Conservation (phyloP, 30 jellyfish, hydroid and myxozoan species). For the Hydractinia symbiolongicarpus region DNA sequence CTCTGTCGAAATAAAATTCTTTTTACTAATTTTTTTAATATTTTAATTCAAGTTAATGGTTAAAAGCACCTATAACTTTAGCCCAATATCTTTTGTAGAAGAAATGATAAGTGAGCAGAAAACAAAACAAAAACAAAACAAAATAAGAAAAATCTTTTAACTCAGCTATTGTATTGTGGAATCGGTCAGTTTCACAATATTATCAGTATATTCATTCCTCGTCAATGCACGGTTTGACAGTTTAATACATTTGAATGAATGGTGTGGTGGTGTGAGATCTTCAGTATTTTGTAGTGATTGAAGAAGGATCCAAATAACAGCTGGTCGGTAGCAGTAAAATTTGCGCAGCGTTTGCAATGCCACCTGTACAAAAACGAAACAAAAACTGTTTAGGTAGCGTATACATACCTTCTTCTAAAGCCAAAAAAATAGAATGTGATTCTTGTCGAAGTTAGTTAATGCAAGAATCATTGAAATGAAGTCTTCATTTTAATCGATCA, state of each 20-base stretch:
- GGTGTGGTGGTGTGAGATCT: not conserved
- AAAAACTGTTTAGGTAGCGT: not conserved
- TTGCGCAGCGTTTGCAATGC: slow-evolving; percentile 44
- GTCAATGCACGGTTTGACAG: not conserved
- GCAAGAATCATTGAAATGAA: too few relatives aligned
- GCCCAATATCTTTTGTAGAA: too few relatives aligned
- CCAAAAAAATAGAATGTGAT: too few relatives aligned
- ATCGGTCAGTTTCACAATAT: not conserved
- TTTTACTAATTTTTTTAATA: too few relatives aligned
- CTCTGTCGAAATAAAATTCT: too few relatives aligned
- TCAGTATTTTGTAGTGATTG: slow-evolving; percentile 34
- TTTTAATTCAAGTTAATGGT: too few relatives aligned
- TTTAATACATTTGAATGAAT: not conserved
- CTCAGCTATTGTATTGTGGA: not conserved
- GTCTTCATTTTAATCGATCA: too few relatives aligned
- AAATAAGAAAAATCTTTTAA: not conserved
- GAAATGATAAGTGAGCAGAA: not conserved
- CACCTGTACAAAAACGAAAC: slow-evolving; percentile 37
- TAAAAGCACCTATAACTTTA: too few relatives aligned
- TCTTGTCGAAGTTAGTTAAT: too few relatives aligned
- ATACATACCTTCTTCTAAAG: too few relatives aligned
- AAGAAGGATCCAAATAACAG: slow-evolving; percentile 54
- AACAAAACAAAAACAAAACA: not conserved
- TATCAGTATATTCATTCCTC: slow-evolving; percentile 10
- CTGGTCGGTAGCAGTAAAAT: slow-evolving; percentile 44